Evolutionary conservation across 2,888 invertebrate genomes (phyloP).

Genomic region (Corythucha ciliata): DNA sequence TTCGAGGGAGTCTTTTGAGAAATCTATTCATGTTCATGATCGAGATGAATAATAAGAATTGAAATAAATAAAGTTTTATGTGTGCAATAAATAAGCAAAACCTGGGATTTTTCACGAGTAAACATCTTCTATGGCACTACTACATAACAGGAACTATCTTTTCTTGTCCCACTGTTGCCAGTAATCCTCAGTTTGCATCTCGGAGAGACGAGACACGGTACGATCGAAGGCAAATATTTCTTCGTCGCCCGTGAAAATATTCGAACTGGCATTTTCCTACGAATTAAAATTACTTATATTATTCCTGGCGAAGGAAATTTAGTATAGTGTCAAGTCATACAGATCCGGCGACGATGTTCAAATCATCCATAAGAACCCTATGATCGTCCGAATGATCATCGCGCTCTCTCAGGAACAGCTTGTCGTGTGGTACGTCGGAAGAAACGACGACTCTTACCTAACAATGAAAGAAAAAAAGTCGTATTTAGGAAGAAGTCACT

Average conservation of each 20-base stretch:
- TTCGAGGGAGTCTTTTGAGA: no score
- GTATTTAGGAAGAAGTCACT: constrained; percentile 1
- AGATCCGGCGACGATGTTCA: constrained; percentile 68
- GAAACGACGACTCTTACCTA: constrained; percentile 72
- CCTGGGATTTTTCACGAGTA: no score
- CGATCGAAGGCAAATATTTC: constrained; percentile 95
- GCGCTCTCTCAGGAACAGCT: constrained; percentile 54
- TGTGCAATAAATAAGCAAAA: no score
- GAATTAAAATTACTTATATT: constrained; percentile 30
- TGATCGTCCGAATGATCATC: constrained; percentile 54
- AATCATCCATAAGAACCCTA: constrained; percentile 88
- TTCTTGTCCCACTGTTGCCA: constrained; percentile 71
- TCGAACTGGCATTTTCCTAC: constrained; percentile 68
- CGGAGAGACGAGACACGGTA: constrained; percentile 81
- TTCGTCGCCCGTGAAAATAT: constrained; percentile 94
- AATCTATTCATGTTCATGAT: no score
- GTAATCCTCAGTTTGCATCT: constrained; percentile 94
- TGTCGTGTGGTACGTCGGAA: constrained; percentile 64
- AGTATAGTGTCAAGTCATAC: constrained; percentile 43
- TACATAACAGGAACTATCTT: no score
- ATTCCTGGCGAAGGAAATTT: background rate
- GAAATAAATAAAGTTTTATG: no score
- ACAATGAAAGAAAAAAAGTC: constrained; percentile 31
- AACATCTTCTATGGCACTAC: no score
- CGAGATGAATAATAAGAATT: no score